A percentile compares a stretch with the other conserved stretches of the same genome.
These are phyloP conservation scores for Leucoraja ocellata DNA, from an alignment of 2,797 vertebrate species.

Conservation along the genomic window DNA sequence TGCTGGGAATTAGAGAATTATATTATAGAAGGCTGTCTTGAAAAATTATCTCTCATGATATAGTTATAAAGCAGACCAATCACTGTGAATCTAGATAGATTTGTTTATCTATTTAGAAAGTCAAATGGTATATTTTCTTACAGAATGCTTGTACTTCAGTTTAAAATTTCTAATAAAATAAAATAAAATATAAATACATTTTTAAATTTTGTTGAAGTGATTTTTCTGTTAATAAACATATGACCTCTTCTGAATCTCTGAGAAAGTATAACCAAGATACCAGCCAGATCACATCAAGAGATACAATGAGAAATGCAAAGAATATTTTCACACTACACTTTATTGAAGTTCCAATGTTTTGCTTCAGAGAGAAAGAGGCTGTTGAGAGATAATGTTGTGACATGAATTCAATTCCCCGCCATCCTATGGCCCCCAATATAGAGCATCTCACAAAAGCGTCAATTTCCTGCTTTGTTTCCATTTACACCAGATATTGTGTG, in stretches of 20 bases:
- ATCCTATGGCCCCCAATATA: background rate
- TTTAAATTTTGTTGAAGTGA: background rate
- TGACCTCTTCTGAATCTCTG: background rate
- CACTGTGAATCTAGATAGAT: background rate
- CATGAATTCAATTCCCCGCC: background rate
- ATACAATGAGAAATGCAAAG: background rate
- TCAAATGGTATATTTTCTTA: background rate
- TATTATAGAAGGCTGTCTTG: background rate
- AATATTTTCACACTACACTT: background rate
- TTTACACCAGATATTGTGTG: background rate
- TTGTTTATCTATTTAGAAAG: background rate
- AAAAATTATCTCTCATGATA: background rate
- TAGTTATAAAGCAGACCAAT: background rate
- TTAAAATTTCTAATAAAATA: background rate
- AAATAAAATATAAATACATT: background rate
- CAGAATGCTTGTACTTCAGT: background rate
- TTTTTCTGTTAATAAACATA: background rate
- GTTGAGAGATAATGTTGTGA: background rate
- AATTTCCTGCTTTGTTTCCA: background rate
- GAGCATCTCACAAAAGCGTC: background rate
- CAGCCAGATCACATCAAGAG: background rate
- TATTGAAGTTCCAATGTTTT: background rate
- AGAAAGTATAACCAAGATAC: background rate
- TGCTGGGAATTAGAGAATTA: background rate
- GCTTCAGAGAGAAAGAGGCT: background rate